A percentile compares a stretch with the other conserved stretches of the same genome.
Evolutionary conservation across 1,140 invertebrate genomes (phyloP).

Genomic region (Drosophila sucinea): DNA sequence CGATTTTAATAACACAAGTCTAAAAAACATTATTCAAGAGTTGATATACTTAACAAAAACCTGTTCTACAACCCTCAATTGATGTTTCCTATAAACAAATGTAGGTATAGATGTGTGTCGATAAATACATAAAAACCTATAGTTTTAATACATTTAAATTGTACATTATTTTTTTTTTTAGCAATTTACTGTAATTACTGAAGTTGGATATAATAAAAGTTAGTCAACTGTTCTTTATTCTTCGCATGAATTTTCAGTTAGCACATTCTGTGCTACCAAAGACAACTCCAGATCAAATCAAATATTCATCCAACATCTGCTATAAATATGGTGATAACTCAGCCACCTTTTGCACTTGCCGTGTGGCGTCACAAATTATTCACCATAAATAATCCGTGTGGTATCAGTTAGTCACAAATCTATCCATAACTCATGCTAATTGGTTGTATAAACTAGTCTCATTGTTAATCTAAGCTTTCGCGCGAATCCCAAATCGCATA

Average conservation of each 20-base stretch:
- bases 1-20: constrained; percentile 1
- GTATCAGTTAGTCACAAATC: constrained; percentile 10
- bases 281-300: constrained; percentile 11
- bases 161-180: not conserved
- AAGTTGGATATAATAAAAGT: not conserved
- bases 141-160: not conserved
- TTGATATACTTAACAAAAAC: constrained; percentile 3
- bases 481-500: not conserved
- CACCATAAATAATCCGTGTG: not conserved
- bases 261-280: not conserved
- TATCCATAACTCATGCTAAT: constrained; percentile 7
- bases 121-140: not conserved
- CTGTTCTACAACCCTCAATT: constrained; percentile 1
- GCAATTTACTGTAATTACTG: not conserved
- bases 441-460: constrained; percentile 11
- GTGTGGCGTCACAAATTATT: not conserved
- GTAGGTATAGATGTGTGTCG: no score
- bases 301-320: constrained; percentile 5
- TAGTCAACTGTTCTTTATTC: not conserved
- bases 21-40: not conserved
- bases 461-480: constrained; percentile 11
- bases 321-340: constrained; percentile 1
- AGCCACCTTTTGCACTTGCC: not conserved
- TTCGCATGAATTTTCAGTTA: not conserved
- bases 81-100: no score